Conservation (phyloP, 1,140 invertebrate genomes). For the Lepidurus packardi region DNA sequence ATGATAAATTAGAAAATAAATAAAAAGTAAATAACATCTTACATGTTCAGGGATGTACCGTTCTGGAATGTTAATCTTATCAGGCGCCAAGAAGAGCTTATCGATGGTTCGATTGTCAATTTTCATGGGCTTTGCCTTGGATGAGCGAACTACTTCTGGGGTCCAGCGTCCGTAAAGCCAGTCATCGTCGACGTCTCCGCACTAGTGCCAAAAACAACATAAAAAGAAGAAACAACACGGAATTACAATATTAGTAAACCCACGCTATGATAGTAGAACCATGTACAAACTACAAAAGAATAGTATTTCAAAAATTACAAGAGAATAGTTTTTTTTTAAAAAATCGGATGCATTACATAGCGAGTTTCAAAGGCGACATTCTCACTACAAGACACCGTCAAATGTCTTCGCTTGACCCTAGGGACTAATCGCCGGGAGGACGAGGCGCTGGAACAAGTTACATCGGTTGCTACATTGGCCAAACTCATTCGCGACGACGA, state of each 20-base stretch:
- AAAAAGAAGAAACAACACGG: neutral
- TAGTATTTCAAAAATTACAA: slow-evolving; percentile 12
- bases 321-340: neutral
- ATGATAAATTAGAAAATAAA: neutral
- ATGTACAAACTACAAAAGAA: neutral
- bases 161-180: slow-evolving; percentile 46
- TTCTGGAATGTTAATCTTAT: slow-evolving; percentile 85
- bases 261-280: neutral
- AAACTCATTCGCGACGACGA: slow-evolving; percentile 36
- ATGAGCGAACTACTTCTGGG: slow-evolving; percentile 78
- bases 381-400: slow-evolving; percentile 72
- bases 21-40: slow-evolving; percentile 35
- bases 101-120: slow-evolving; percentile 73
- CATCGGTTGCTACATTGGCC: slow-evolving; percentile 31
- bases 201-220: neutral
- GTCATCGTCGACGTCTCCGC: slow-evolving; percentile 41
- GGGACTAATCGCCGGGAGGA: slow-evolving; percentile 57
- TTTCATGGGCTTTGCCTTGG: slow-evolving; percentile 54
- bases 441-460: slow-evolving; percentile 37
- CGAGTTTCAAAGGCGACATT: slow-evolving; percentile 45
- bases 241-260: neutral
- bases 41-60: slow-evolving; percentile 83
- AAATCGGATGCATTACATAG: neutral
- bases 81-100: slow-evolving; percentile 72
- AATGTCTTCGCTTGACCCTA: slow-evolving; percentile 73